A percentile compares a stretch with the other conserved stretches of the same genome.
These are phyloP conservation scores for roundworm (Caenorhabditis elegans) DNA, from an alignment of 1,140 invertebrate genomes.

Conservation along the genomic window WBcel235 BX284602.5:1337001-1337500, in stretches of 20 bases:
- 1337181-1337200: background rate
- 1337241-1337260: constrained; percentile 9
- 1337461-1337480: background rate
- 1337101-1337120: constrained; percentile 21
- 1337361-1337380: too few species aligned
- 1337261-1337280: background rate
- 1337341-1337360: too few species aligned
- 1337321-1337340: background rate
- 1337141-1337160: too few species aligned
- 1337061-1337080: background rate
- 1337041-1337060: background rate
- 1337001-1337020: too few species aligned
- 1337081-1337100: constrained; percentile 32
- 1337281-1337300: background rate
- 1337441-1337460: background rate
- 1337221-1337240: constrained; percentile 10
- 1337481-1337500: background rate
- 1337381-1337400: background rate
- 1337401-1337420: background rate
- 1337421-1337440: background rate
- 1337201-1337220: background rate
- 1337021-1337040: background rate
- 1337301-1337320: background rate
- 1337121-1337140: constrained; percentile 3
- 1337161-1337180: too few species aligned